A percentile compares a stretch with the other conserved stretches of the same genome.
Conservation (phyloP, 2,113 vertebrate genomes). For the Halcyon malimbica region DNA sequence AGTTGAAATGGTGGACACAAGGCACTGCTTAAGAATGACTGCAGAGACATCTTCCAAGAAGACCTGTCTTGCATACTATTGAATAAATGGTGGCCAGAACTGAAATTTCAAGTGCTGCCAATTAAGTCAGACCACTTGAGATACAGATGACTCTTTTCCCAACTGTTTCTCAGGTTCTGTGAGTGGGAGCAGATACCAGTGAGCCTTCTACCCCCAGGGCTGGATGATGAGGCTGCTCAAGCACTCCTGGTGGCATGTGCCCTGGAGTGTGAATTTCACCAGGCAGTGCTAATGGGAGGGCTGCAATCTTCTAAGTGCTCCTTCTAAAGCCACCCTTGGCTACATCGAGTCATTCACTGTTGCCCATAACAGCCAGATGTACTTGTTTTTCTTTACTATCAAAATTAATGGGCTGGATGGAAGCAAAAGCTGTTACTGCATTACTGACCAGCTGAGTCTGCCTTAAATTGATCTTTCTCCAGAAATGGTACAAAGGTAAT, state of each 20-base stretch:
- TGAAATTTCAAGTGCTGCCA: not conserved
- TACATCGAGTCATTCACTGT: not conserved
- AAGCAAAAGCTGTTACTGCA: not conserved
- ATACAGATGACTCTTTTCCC: not conserved
- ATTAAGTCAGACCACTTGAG: not conserved
- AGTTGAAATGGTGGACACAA: not conserved
- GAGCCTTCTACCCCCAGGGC: not conserved
- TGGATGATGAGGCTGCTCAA: not conserved
- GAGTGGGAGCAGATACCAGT: not conserved
- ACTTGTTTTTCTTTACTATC: not conserved
- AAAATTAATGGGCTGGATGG: not conserved
- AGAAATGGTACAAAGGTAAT: not conserved
- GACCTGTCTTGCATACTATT: not conserved
- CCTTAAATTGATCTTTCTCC: not conserved
- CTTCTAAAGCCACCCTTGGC: not conserved
- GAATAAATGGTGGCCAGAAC: not conserved
- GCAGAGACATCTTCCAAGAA: not conserved
- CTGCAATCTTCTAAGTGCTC: not conserved
- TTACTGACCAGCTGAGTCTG: not conserved
- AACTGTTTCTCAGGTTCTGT: not conserved
- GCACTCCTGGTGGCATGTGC: not conserved
- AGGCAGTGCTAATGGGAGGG: not conserved
- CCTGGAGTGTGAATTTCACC: not conserved
- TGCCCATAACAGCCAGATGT: not conserved
- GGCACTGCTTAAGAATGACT: not conserved